A percentile compares a stretch with the other conserved stretches of the same genome.
Evolutionary conservation across 2,888 invertebrate species (phyloP).

Genomic region (Stenchaetothrips biformis): DNA sequence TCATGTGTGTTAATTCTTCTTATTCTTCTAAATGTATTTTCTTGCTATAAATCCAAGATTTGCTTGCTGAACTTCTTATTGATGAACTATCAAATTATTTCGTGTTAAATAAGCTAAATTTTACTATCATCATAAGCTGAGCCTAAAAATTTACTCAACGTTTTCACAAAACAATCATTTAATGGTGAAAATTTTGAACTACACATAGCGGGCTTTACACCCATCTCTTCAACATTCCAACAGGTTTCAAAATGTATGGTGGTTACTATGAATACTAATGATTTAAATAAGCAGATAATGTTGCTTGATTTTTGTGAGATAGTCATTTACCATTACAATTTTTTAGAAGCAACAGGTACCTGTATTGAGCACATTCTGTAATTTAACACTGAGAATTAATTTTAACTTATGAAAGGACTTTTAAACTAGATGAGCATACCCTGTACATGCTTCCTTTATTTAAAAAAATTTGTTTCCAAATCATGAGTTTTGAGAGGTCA

Average conservation of each 20-base stretch:
- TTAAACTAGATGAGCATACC: neutral
- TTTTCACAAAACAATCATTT: neutral
- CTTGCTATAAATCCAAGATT: neutral
- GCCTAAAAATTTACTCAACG: neutral
- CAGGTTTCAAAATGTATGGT: constrained; percentile 7
- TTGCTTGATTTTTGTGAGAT: neutral
- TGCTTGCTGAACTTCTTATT: constrained; percentile 15
- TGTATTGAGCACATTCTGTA: constrained; percentile 7
- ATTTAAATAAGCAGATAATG: neutral
- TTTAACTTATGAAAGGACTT: neutral
- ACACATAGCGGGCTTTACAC: neutral
- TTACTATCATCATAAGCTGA: constrained; percentile 7
- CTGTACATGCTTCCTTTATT: neutral
- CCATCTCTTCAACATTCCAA: neutral
- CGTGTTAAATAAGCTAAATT: constrained; percentile 1
- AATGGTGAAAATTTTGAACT: neutral
- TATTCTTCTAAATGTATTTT: constrained; percentile 12
- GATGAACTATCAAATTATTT: neutral
- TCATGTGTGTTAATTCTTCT: neutral
- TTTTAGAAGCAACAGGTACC: neutral
- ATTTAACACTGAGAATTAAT: neutral
- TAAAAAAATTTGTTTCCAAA: neutral
- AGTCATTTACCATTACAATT: neutral
- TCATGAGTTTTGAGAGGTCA: neutral
- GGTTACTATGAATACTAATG: neutral